Percentiles rank a stretch among this genome's conserved stretches.
These are phyloP conservation scores for Pyrrhopygopsis socrates DNA, from an alignment of 2,888 invertebrate genomes.

Conservation along the genomic window DNA sequence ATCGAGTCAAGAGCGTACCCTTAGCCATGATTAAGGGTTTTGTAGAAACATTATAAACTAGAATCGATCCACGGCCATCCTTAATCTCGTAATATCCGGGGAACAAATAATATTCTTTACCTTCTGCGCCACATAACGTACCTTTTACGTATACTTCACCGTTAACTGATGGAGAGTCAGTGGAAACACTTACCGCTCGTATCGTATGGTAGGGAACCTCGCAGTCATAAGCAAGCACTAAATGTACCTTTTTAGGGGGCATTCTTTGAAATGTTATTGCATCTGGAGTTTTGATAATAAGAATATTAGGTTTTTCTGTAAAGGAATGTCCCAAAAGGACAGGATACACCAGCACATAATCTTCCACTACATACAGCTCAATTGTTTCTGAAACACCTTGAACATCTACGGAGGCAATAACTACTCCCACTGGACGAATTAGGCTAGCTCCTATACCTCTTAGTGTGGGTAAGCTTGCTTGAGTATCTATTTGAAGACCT, in stretches of 20 bases:
- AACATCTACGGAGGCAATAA: background rate
- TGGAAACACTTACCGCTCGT: too few relatives aligned
- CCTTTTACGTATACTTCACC: too few relatives aligned
- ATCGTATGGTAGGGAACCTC: too few relatives aligned
- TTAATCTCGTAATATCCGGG: too few relatives aligned
- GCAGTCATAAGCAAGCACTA: too few relatives aligned
- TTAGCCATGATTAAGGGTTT: background rate
- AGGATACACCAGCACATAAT: background rate
- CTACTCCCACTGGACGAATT: background rate
- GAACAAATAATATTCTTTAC: too few relatives aligned
- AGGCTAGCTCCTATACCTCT: background rate
- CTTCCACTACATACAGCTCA: background rate
- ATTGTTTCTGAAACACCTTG: background rate
- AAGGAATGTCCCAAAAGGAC: constrained; percentile 1
- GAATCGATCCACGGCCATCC: too few relatives aligned
- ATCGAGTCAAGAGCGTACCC: background rate
- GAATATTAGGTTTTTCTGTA: background rate
- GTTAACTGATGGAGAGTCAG: too few relatives aligned
- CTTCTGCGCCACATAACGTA: too few relatives aligned
- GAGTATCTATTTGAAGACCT: background rate
- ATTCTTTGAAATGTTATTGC: too few relatives aligned
- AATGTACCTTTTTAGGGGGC: too few relatives aligned
- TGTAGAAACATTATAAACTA: too few relatives aligned
- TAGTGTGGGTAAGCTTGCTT: background rate
- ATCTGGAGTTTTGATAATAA: background rate